phyloP scores from a whole-genome alignment of 2,888 invertebrate genomes.

The Cephus nigrinus region DNA sequence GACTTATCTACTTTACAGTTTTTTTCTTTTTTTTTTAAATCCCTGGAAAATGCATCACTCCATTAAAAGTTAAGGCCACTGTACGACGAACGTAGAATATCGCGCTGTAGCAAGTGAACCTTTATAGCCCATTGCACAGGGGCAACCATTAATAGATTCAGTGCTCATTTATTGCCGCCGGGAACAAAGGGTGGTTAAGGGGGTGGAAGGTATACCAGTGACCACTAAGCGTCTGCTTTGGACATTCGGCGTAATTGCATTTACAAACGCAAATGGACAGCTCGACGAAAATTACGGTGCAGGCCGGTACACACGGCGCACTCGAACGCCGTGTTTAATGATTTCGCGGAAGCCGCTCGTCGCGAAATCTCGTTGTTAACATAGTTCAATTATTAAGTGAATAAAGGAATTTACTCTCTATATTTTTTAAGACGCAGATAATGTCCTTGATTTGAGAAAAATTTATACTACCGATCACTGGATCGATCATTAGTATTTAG shows the following conservation, averaged over 20 bases:
- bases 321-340: not conserved
- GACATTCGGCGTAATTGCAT: slow-evolving; percentile 60
- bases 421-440: not conserved
- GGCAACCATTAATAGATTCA: slow-evolving; percentile 38
- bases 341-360: not conserved
- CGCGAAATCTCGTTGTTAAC: not conserved
- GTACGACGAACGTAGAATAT: not conserved
- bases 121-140: not conserved
- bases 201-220: slow-evolving; percentile 49
- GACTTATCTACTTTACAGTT: no score
- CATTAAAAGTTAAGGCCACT: not conserved
- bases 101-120: not conserved
- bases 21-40: not conserved
- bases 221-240: slow-evolving; percentile 59
- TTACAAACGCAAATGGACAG: slow-evolving; percentile 47
- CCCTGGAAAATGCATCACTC: not conserved
- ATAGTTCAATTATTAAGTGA: not conserved
- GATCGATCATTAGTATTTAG: not conserved
- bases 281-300: not conserved
- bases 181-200: slow-evolving; percentile 48
- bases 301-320: not conserved
- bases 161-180: slow-evolving; percentile 53
- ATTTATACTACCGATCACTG: not conserved
- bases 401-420: not conserved
- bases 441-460: not conserved